phyloP scores from a whole-genome alignment of 1,140 invertebrate species.

The Bombus confusus region DNA sequence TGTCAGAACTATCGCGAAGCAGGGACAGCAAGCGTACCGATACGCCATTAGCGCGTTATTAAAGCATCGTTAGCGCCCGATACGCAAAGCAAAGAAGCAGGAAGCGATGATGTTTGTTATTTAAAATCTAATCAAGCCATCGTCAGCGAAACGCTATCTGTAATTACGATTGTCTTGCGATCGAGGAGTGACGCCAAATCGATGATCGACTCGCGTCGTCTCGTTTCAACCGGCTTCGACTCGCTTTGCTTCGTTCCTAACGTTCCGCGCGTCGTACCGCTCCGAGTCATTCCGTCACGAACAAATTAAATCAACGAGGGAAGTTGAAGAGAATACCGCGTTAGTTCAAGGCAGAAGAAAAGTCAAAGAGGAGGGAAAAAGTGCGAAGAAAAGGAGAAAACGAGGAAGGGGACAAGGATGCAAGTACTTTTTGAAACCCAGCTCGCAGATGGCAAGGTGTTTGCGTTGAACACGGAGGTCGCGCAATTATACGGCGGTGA shows the following conservation, averaged over 20 bases:
- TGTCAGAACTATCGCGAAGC: conserved; percentile 13
- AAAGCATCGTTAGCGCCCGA: conserved; percentile 55
- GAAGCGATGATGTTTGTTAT: conserved; percentile 13
- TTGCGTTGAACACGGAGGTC: conserved; percentile 22
- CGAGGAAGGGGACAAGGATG: not conserved
- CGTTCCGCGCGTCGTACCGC: too few relatives aligned
- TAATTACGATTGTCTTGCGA: conserved; percentile 21
- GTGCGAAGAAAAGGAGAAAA: too few relatives aligned
- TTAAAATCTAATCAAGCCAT: conserved; percentile 14
- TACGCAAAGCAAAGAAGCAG: conserved; percentile 32
- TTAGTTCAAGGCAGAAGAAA: too few relatives aligned
- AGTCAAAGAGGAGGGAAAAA: too few relatives aligned
- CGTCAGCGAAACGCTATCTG: not conserved
- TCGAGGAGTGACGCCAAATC: not conserved
- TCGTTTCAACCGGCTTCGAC: not conserved
- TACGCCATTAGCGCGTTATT: conserved; percentile 54
- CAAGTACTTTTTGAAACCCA: conserved; percentile 32
- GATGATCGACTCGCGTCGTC: not conserved
- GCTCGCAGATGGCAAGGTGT: conserved; percentile 13
- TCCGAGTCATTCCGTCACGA: not conserved
- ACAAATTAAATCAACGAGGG: conserved; percentile 3
- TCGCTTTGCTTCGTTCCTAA: not conserved
- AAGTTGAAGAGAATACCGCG: not conserved
- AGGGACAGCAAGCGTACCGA: conserved; percentile 24
- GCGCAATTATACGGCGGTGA: conserved; percentile 45